phyloP scores from a whole-genome alignment of 2,888 invertebrate species.

The Saturnia japonica region DNA sequence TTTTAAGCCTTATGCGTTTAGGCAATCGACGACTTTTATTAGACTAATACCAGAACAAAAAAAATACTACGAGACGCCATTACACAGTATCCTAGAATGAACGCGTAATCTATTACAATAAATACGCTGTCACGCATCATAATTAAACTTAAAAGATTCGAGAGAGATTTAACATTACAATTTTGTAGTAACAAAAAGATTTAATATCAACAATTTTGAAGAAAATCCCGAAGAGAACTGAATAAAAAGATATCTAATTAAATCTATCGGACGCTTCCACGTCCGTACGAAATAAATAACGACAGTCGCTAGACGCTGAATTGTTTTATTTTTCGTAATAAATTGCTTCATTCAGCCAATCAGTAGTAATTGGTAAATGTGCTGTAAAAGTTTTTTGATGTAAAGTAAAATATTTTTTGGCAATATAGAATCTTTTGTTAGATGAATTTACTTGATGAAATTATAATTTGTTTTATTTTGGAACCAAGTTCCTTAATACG shows the following conservation, averaged over 20 bases:
- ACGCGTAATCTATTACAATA: background rate
- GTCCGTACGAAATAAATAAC: slow-evolving; percentile 45
- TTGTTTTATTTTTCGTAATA: slow-evolving; percentile 37
- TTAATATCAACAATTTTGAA: slow-evolving; percentile 40
- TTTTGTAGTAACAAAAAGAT: slow-evolving; percentile 23
- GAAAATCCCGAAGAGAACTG: slow-evolving; percentile 32
- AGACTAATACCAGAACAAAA: too few relatives aligned
- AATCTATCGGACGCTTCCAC: slow-evolving; percentile 36
- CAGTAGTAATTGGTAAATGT: slow-evolving; percentile 18
- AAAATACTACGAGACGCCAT: background rate
- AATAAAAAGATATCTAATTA: slow-evolving; percentile 51
- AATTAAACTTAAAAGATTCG: slow-evolving; percentile 11
- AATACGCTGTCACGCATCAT: background rate
- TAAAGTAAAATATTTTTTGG: slow-evolving; percentile 15
- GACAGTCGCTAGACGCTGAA: slow-evolving; percentile 29
- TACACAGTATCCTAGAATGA: background rate
- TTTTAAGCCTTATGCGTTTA: too few relatives aligned
- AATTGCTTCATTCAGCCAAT: slow-evolving; percentile 31
- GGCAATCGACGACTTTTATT: too few relatives aligned
- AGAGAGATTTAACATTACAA: slow-evolving; percentile 19
- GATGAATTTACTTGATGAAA: background rate
- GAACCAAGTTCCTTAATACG: background rate
- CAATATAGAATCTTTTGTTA: background rate
- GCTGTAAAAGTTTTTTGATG: slow-evolving; percentile 14
- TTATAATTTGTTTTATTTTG: background rate